These are phyloP conservation scores for Benitochromis conjunctus DNA, from an alignment of 2,113 vertebrate genomes.

Conservation along the genomic window DNA sequence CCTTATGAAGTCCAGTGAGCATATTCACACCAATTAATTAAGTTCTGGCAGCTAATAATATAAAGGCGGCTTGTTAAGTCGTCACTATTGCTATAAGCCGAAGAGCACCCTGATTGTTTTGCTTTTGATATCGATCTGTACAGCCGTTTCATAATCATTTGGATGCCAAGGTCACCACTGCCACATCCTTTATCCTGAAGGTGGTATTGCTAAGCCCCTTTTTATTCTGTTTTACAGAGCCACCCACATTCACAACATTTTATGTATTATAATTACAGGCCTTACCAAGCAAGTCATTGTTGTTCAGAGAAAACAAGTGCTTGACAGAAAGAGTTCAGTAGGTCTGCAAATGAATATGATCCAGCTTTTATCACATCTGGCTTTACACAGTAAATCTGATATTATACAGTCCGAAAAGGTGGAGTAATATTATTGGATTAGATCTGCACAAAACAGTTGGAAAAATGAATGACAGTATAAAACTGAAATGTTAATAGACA, in stretches of 20 bases:
- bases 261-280: not conserved
- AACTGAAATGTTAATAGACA: constrained; percentile 23
- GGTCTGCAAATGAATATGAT: not conserved
- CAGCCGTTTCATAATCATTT: not conserved
- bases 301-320: not conserved
- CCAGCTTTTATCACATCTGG: not conserved
- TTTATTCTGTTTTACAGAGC: not conserved
- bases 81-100: not conserved
- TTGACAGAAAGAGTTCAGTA: constrained; percentile 13
- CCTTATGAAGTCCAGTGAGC: not conserved
- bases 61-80: not conserved
- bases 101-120: not conserved
- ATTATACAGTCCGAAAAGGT: not conserved
- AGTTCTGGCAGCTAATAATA: not conserved
- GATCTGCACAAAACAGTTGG: constrained; percentile 5
- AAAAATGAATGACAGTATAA: constrained; percentile 28
- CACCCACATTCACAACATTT: not conserved
- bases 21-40: not conserved
- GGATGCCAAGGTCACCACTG: not conserved
- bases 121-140: not conserved
- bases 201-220: not conserved
- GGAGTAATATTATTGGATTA: not conserved
- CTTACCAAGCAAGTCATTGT: not conserved
- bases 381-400: not conserved
- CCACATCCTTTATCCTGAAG: not conserved